phyloP scores from a whole-genome alignment of 1,140 invertebrate species.

The Brachionus calyciflorus region DNA sequence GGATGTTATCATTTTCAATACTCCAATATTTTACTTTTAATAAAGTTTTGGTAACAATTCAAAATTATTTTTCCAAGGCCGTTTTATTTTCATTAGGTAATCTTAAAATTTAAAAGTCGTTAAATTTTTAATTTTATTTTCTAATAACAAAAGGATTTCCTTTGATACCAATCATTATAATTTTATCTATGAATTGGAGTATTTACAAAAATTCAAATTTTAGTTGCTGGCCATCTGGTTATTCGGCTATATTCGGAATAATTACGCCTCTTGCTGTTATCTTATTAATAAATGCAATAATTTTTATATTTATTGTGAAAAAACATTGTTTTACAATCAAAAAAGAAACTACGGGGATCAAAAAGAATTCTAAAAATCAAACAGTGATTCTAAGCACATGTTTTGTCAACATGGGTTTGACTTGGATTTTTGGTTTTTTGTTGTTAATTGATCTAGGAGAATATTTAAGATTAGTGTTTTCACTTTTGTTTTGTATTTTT shows the following conservation, averaged over 20 bases:
- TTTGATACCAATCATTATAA: not conserved
- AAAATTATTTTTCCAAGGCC: constrained; percentile 12
- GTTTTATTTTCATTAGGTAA: constrained; percentile 38
- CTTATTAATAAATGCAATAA: constrained; percentile 2
- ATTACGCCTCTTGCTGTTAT: not conserved
- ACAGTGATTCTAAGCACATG: constrained; percentile 4
- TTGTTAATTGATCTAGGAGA: constrained; percentile 25
- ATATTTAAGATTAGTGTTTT: not conserved
- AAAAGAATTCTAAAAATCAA: constrained; percentile 28
- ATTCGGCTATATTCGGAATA: not conserved
- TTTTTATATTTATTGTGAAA: constrained; percentile 12
- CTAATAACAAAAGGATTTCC: not conserved
- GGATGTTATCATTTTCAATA: constrained; percentile 32
- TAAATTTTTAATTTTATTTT: not conserved
- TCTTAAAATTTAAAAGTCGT: not conserved
- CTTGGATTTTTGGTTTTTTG: constrained; percentile 22
- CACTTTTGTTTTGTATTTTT: constrained; percentile 33
- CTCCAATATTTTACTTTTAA: constrained; percentile 43
- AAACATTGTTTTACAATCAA: not conserved
- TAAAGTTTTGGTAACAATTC: not conserved
- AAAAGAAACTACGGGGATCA: not conserved
- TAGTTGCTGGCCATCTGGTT: constrained; percentile 18
- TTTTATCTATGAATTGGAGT: constrained; percentile 33
- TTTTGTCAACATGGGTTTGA: constrained; percentile 40
- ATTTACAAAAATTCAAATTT: constrained; percentile 37